Evolutionary conservation across 2,888 invertebrate genomes (phyloP).

Genomic region (Parascotia fuliginaria): DNA sequence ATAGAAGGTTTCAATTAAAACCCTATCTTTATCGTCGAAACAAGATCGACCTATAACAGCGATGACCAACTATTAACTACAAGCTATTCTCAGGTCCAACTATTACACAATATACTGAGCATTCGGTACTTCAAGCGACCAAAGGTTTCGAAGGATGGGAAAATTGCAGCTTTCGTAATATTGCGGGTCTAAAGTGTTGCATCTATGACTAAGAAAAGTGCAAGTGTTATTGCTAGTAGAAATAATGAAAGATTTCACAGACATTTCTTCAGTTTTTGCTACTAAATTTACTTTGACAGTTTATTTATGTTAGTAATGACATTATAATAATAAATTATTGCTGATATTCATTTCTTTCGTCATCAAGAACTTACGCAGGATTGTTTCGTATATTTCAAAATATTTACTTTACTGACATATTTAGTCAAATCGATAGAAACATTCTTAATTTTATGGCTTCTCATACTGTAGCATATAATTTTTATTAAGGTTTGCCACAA

Average conservation of each 20-base stretch:
- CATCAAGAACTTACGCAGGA: too few relatives aligned
- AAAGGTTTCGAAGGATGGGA: constrained; percentile 67
- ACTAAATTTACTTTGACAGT: neutral
- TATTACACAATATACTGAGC: constrained; percentile 24
- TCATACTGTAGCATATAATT: too few relatives aligned
- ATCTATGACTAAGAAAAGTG: neutral
- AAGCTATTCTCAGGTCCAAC: neutral
- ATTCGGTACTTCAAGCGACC: constrained; percentile 34
- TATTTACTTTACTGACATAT: too few relatives aligned
- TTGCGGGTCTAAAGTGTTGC: constrained; percentile 27
- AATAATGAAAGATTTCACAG: neutral
- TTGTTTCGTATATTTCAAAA: too few relatives aligned
- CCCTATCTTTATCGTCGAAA: neutral
- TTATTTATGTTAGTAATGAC: neutral
- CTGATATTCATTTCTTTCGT: too few relatives aligned
- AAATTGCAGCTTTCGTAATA: constrained; percentile 56
- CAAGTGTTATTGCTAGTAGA: neutral
- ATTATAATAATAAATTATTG: too few relatives aligned
- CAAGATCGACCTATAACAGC: neutral
- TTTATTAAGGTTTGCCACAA: too few relatives aligned
- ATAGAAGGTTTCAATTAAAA: constrained; percentile 4
- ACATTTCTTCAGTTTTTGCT: neutral
- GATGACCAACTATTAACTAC: constrained; percentile 8
- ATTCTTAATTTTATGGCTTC: too few relatives aligned
- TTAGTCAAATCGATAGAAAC: too few relatives aligned